Base-by-base conservation (phyloP, 2,797 vertebrate genomes). In the Periophthalmus magnuspinnatus region DNA sequence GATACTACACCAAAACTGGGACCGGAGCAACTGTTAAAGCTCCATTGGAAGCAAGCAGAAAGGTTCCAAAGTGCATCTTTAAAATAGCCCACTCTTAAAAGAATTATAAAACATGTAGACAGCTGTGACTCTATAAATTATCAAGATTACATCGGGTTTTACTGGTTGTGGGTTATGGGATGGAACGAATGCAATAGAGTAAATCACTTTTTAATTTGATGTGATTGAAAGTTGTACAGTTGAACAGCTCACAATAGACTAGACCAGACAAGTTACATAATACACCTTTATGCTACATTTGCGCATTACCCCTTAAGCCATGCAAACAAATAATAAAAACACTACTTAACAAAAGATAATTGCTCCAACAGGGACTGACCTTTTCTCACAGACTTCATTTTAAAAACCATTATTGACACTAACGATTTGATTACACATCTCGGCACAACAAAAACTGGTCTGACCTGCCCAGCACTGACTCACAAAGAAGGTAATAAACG, bases 221-320 rank as follows among this genome's bases (percentile, higher is more conserved):
- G 45, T 22, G 67, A 83, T 59, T 77, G 78, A 82, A 80, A 50
- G 59, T 73, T 52, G 55, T 68, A 65, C 65, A 61, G 70, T 71
- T 56, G 71, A 66, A n/a, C 54, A 75, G 36, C 6, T 6, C 66
- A 67, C 36, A 69, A 17, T 62, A 16, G 66, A 59, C 70, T 72
- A 78, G 67, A 86, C 41, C 14, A 16, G 41, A 45, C 41, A 14
- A 45, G 13, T 45, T 45, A 10, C 41, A 45, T 45, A 14, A 45
- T 45, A 4, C 11, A 45, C 38, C 13, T 45, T 41, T 41, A 41
- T 13, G 38, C 41, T 9, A 52, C 17, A 50, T 50, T 50, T n/a
- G 48, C 19, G 6, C 17, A 8, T n/a, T 24, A 28, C 54, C 22
- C 14, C 9, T 28, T 56, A 5, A 57, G 11, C 55, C 11, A 6